Percentiles rank a stretch among this genome's conserved stretches.
Conservation (phyloP, 2,113 vertebrate genomes). For the Stercorarius parasiticus region DNA sequence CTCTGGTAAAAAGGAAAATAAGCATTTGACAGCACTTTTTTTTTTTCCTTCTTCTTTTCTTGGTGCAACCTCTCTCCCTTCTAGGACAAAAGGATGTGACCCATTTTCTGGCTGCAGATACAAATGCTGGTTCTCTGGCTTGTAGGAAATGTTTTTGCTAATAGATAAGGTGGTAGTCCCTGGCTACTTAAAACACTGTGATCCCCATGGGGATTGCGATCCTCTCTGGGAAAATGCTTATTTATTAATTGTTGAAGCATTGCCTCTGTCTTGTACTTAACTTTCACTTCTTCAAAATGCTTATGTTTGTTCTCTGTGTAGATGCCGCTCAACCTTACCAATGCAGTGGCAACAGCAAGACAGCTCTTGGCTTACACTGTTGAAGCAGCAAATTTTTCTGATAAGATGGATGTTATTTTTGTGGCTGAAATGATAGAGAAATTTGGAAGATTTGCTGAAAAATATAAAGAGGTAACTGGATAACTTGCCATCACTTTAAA, state of each 20-base stretch:
- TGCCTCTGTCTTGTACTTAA: background rate
- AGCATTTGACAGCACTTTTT: background rate
- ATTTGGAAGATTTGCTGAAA: conserved; percentile 93
- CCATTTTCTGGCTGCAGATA: background rate
- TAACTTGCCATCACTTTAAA: conserved; percentile 22
- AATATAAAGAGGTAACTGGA: conserved; percentile 90
- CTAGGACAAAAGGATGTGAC: background rate
- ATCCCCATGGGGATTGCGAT: background rate
- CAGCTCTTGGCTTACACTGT: conserved; percentile 90
- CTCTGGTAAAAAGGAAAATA: background rate
- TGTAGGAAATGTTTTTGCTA: background rate
- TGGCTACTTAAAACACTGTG: background rate
- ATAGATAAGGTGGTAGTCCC: background rate
- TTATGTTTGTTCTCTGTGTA: conserved; percentile 26
- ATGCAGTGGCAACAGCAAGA: conserved; percentile 87
- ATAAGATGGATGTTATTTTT: conserved; percentile 98
- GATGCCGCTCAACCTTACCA: conserved; percentile 97
- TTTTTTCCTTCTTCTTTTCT: background rate
- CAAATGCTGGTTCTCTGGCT: background rate
- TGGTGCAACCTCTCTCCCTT: background rate
- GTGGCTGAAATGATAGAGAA: conserved; percentile 99
- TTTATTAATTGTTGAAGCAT: background rate
- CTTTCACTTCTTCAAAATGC: background rate
- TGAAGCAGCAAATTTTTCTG: conserved; percentile 94
- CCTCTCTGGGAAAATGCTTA: background rate